Percentiles rank a stretch among this genome's conserved stretches.
Conservation (phyloP, 2,888 invertebrate species). For the Parelbella ahira region DNA sequence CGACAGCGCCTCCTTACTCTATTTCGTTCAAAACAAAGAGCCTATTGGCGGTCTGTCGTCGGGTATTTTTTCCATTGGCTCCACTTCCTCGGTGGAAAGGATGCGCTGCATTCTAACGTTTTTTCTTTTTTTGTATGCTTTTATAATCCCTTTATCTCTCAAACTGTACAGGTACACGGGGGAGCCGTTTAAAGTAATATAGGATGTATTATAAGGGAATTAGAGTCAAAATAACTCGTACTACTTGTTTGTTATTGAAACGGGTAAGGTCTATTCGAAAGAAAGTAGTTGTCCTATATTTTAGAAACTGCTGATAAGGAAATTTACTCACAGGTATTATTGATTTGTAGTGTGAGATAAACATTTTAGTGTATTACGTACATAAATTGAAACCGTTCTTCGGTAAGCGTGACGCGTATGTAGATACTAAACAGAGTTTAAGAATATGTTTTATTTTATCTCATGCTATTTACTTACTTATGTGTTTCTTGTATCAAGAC, state of each 20-base stretch:
- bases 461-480: no score
- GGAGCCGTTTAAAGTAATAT: not conserved
- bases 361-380: not conserved
- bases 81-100: slow-evolving; percentile 63
- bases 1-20: slow-evolving; percentile 41
- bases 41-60: slow-evolving; percentile 62
- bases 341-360: slow-evolving; percentile 12
- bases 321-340: slow-evolving; percentile 13
- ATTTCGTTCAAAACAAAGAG: slow-evolving; percentile 51
- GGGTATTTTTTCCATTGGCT: slow-evolving; percentile 49
- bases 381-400: no score
- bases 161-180: slow-evolving; percentile 11
- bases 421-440: no score
- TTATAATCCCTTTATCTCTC: slow-evolving; percentile 24
- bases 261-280: slow-evolving; percentile 7
- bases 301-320: slow-evolving; percentile 12
- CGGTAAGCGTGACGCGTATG: no score
- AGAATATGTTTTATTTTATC: no score
- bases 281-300: slow-evolving; percentile 17
- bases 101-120: slow-evolving; percentile 58
- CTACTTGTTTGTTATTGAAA: not conserved
- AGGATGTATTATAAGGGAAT: not conserved
- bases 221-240: not conserved
- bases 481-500: no score
- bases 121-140: slow-evolving; percentile 45